Evolutionary conservation across 1,140 invertebrate genomes (phyloP).

Genomic region (Halesus radiatus): DNA sequence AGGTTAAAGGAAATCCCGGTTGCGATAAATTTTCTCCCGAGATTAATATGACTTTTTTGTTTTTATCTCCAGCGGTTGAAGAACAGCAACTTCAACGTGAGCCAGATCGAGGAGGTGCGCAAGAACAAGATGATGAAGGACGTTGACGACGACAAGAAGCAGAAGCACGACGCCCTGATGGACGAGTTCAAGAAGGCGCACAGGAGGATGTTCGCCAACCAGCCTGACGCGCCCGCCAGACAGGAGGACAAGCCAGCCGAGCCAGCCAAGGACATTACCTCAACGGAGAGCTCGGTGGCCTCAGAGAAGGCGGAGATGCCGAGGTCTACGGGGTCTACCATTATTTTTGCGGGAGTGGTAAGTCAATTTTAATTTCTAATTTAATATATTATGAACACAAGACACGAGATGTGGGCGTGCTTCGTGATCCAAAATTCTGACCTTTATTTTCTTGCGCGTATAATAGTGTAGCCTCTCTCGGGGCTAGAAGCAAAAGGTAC

Average conservation of each 20-base stretch:
- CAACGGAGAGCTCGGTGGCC: background rate
- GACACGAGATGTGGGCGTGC: no score
- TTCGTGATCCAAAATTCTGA: no score
- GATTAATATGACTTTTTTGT: no score
- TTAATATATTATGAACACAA: no score
- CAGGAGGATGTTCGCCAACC: conserved; percentile 83
- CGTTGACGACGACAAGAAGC: conserved; percentile 72
- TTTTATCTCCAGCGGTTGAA: conserved; percentile 61
- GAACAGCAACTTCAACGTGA: conserved; percentile 57
- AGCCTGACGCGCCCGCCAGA: no score
- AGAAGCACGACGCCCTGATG: conserved; percentile 83
- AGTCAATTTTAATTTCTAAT: conserved; percentile 14
- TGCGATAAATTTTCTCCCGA: no score
- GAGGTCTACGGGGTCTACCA: conserved; percentile 26
- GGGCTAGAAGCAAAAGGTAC: no score
- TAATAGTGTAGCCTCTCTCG: no score
- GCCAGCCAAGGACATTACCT: background rate
- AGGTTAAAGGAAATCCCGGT: no score
- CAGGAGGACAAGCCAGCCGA: background rate
- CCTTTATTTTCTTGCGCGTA: no score
- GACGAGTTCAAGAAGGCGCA: conserved; percentile 90
- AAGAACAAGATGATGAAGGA: conserved; percentile 64
- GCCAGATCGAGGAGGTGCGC: conserved; percentile 64
- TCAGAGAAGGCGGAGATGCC: conserved; percentile 3
- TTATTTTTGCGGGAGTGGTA: conserved; percentile 4